A percentile compares a stretch with the other conserved stretches of the same genome.
Conservation (phyloP, 2,888 invertebrate genomes). For the Mimumesa dahlbomi region DNA sequence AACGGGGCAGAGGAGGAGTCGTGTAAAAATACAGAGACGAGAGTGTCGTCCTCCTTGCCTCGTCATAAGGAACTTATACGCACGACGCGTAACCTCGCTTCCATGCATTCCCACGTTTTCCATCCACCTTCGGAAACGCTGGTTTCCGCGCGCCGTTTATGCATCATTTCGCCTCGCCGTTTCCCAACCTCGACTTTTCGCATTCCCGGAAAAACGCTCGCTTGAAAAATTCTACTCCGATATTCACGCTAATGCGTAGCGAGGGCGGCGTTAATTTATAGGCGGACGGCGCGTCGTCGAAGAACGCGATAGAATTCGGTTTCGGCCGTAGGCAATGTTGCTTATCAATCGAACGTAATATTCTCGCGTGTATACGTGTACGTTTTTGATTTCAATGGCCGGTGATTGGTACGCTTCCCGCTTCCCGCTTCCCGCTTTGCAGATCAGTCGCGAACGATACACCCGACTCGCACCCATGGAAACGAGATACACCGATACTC, state of each 20-base stretch:
- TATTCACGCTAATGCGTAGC: background rate
- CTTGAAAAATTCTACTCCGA: background rate
- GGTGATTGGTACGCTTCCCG: background rate
- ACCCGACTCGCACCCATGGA: constrained; percentile 19
- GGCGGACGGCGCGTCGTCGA: too few relatives aligned
- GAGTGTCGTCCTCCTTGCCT: constrained; percentile 61
- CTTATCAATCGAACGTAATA: too few relatives aligned
- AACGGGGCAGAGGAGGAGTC: constrained; percentile 15
- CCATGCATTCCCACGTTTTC: constrained; percentile 30
- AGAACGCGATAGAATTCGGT: too few relatives aligned
- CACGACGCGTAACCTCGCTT: constrained; percentile 45
- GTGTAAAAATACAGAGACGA: constrained; percentile 61
- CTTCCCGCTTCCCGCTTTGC: background rate
- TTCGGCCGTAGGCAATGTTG: too few relatives aligned
- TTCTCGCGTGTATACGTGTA: too few relatives aligned
- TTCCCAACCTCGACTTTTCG: background rate
- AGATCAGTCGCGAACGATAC: constrained; percentile 10
- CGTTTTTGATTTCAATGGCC: too few relatives aligned
- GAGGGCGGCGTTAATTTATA: too few relatives aligned
- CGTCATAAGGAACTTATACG: constrained; percentile 40
- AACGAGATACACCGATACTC: constrained; percentile 48
- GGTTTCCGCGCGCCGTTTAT: background rate
- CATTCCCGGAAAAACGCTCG: background rate
- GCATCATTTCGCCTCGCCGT: background rate
- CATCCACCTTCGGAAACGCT: constrained; percentile 40